These are phyloP conservation scores for Solea solea DNA, from an alignment of 2,113 vertebrate species.

Conservation along the genomic window DNA sequence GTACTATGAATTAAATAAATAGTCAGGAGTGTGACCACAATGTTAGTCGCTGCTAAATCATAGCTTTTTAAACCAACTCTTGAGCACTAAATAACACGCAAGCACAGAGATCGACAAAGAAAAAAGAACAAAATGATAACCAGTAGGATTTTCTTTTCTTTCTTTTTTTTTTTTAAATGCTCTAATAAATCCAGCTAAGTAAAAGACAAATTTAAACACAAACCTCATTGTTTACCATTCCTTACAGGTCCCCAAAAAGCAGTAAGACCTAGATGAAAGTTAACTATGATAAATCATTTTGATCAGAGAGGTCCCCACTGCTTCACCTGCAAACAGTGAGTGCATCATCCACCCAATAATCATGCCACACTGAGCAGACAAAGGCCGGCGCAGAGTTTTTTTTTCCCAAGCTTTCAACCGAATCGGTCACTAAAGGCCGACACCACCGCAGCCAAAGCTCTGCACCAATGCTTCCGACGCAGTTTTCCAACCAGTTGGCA, in stretches of 20 bases:
- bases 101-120: conserved; percentile 72
- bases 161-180: conserved; percentile 57
- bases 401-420: conserved; percentile 61
- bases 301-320: conserved; percentile 65
- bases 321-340: conserved; percentile 56
- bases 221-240: conserved; percentile 61
- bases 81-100: conserved; percentile 75
- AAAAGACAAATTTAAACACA: conserved; percentile 72
- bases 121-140: conserved; percentile 76
- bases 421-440: conserved; percentile 50
- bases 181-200: conserved; percentile 76
- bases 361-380: conserved; percentile 68
- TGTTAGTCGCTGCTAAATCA: conserved; percentile 68
- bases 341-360: conserved; percentile 60
- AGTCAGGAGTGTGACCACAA: conserved; percentile 73
- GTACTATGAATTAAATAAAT: conserved; percentile 71
- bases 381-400: conserved; percentile 68
- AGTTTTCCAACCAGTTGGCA: conserved; percentile 74
- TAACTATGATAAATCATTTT: conserved; percentile 61
- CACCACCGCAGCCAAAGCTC: conserved; percentile 62
- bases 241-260: conserved; percentile 41
- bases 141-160: conserved; percentile 61
- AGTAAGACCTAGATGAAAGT: conserved; percentile 55
- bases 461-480: conserved; percentile 60
- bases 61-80: conserved; percentile 66